Base-by-base conservation (phyloP, 2,888 invertebrate genomes). In the Diadegma fenestrale region DNA sequence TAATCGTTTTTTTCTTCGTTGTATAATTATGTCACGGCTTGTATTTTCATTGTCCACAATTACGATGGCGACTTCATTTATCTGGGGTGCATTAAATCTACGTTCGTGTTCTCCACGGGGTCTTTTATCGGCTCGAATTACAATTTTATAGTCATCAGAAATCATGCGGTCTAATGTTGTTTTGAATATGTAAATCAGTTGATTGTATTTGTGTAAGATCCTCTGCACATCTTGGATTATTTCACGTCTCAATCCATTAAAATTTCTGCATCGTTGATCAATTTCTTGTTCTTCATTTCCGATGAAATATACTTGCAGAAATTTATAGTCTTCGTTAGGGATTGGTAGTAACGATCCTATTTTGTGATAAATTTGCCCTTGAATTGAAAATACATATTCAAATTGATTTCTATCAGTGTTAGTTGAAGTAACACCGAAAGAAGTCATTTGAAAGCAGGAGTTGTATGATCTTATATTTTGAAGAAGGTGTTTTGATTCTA, bases 51-150 rank as follows among this genome's bases (percentile, higher is more conserved):
- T 84, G 41, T 90, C 90, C 58, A 88, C 90, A 51, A 92, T 87
- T 33, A 90, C 83, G 80, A 90, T 87, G 19, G 89, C 89, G 51
- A 90, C 90, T 87, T 90, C 89, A 82, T 89, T 80, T 84, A 88
- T 86, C 54, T 80, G 85, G 54, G 89, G 89, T 75, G 89, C 90
- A 88, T 91, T 91, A 77, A 90, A 91, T 17, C 22, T 19, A 12
- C 61, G 26, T n/a, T n/a, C 61, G 37, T 73, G 43, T 26, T 88
- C 83, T 51, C 89, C 90, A 45, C 82, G 77, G 75, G 90, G 90
- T 77, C 77, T 87, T 83, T 91, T 91, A 77, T 91, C 90, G n/a
- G 90, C 90, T 88, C 82, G 87, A 82, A 90, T 91, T 8, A 91
- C 88, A 82, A 90, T 78, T 88, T 87, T 87, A 80, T 89, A 78